These are phyloP conservation scores for Mimumesa dahlbomi DNA, from an alignment of 2,888 invertebrate genomes.

Conservation along the genomic window DNA sequence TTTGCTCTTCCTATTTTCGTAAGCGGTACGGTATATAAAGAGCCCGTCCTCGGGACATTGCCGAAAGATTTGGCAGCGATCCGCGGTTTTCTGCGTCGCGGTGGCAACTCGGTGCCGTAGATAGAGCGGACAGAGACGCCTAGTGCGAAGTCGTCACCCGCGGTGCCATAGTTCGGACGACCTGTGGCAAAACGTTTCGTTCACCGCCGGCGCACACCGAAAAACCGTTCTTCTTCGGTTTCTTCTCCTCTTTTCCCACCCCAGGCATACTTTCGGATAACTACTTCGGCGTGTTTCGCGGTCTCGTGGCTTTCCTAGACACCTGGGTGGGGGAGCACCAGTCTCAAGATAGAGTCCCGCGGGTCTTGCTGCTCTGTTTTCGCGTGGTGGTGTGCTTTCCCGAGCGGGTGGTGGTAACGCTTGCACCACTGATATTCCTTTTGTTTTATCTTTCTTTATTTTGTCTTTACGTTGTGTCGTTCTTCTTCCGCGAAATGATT, in stretches of 20 bases:
- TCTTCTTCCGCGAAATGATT: too few species aligned
- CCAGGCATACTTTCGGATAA: too few species aligned
- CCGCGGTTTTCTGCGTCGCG: constrained; percentile 70
- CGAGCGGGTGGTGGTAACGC: too few species aligned
- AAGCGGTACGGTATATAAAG: constrained; percentile 70
- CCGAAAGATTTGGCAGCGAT: constrained; percentile 72
- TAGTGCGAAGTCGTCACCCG: constrained; percentile 30
- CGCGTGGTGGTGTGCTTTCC: too few species aligned
- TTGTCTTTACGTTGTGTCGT: too few species aligned
- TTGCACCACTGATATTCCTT: background rate
- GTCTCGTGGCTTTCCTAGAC: too few species aligned
- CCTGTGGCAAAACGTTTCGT: background rate
- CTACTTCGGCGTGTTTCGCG: background rate
- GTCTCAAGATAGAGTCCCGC: constrained; percentile 29
- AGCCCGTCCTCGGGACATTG: constrained; percentile 70
- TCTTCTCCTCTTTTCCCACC: too few species aligned
- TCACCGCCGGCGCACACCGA: too few species aligned
- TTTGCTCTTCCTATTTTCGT: constrained; percentile 74
- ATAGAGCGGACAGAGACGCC: constrained; percentile 45
- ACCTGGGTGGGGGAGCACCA: constrained; percentile 2
- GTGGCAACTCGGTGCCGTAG: constrained; percentile 52
- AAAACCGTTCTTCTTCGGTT: too few species aligned
- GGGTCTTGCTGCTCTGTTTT: too few species aligned
- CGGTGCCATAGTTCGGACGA: too few species aligned
- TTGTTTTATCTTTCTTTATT: background rate